Base-by-base conservation (phyloP, 64 coral and sea anemone genomes). In the Acropora tenuis region DNA sequence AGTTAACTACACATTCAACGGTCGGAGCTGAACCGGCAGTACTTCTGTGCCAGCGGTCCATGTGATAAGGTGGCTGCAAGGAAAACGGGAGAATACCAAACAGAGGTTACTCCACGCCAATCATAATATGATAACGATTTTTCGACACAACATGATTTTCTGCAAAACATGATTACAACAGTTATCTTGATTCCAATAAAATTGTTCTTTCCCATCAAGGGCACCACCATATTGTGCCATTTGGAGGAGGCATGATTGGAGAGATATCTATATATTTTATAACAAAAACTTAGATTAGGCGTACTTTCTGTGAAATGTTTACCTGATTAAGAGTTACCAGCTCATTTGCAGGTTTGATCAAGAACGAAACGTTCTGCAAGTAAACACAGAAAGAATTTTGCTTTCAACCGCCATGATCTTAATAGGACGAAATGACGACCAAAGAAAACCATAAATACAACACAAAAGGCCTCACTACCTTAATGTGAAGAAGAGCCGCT, bases 1-100 rank as follows among this genome's bases (percentile, higher is more conserved):
- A 91, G 85, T 47, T 91, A 18, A 91, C 90, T 10, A 44, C 75
- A 55, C 90, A 91, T 75, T 91, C 90, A 3, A 91, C 90, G 6
- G 83, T 6, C 47, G 90, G 77, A 65, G 41, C 43, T 47, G 72
- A 45, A 5, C 73, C 45, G 16, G 71, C 80, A 76, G 42, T 48
- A 84, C 80, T 76, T 15, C 42, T 84, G 17, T 61, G 68, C 90
- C 90, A 91, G 67, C 78, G 41, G 73, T 77, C 80, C 90, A 91
- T 83, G 0, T 84, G 80, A 60, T 84, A 91, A 2, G 90, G 90
- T n/a, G 90, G 90, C 90, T 91, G 11, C 3, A 19, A 76, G 9
- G 12, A 5, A 90, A 48, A 30, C 30, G 30, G 30, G 0, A 30
- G 30, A 30, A 30, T 30, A 30, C 30, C 30, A 30, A 30, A 30